Conservation (phyloP, 1,140 invertebrate species). For the Drosophila eugracilis region DNA sequence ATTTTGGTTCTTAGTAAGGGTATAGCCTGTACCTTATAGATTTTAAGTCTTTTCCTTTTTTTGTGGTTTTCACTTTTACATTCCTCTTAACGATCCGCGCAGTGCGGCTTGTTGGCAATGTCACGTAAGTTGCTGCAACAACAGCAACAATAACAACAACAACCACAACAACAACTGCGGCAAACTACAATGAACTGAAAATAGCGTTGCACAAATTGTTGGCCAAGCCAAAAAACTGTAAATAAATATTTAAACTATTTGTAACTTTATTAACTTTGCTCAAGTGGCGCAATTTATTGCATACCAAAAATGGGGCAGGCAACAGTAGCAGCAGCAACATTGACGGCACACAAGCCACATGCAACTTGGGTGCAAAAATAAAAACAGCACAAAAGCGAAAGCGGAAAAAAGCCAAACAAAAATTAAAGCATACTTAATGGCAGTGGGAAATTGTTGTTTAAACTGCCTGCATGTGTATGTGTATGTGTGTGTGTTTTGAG, state of each 20-base stretch:
- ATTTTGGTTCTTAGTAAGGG: background rate
- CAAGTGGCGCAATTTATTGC: constrained; percentile 81
- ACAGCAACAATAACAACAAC: constrained; percentile 20
- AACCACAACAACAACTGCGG: constrained; percentile 26
- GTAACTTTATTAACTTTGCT: constrained; percentile 82
- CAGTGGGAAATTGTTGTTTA: constrained; percentile 42
- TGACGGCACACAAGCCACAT: constrained; percentile 5
- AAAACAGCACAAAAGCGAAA: constrained; percentile 17
- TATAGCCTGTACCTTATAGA: background rate
- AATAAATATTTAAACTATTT: constrained; percentile 83
- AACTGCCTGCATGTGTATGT: constrained; percentile 7
- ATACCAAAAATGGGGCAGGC: constrained; percentile 48
- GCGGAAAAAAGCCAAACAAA: constrained; percentile 31
- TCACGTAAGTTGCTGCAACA: constrained; percentile 54
- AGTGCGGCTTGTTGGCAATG: constrained; percentile 48
- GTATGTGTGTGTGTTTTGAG: constrained; percentile 9
- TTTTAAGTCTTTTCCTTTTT: background rate
- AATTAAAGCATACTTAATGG: constrained; percentile 60
- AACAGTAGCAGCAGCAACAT: constrained; percentile 6
- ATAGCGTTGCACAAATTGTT: constrained; percentile 60
- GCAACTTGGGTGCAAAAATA: constrained; percentile 39
- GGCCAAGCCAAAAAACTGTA: constrained; percentile 73
- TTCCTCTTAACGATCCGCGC: constrained; percentile 5
- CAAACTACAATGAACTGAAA: constrained; percentile 59
- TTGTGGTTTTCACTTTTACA: constrained; percentile 1